Evolutionary conservation across 2,113 vertebrate genomes (phyloP), one percentile per base, ranked within the genome.

Genomic region (Pelusios castaneus): DNA sequence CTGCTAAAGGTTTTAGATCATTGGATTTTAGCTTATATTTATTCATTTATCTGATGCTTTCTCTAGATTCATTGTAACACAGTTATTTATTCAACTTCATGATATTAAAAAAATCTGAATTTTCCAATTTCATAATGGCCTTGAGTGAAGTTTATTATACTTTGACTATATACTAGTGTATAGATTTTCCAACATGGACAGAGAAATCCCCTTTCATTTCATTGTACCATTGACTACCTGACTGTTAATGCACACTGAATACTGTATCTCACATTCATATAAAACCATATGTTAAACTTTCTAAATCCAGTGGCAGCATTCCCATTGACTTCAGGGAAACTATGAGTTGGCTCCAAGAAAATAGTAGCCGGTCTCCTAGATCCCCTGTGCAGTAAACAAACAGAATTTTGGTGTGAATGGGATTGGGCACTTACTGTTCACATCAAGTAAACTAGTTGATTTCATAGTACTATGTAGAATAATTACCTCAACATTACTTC

Each of bases 11-110:
- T 86, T n/a, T 95, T 97, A 97, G 97, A 97, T 97, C 95, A 96
- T 85, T 94, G 97, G 96, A 94, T 98, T 97, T 98, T 96, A 89
- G 91, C 87, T 94, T 96, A 94, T 94, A 84, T 97, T 97, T 98
- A 96, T 96, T 97, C 88, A 97, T 97, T 97, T 97, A 93, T 95
- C 97, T 96, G 89, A 67, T 97, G 93, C 95, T 95, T 97, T 94
- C 93, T 21, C 38, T 94, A 93, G 82, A 96, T 91, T 3, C 1
- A 54, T 93, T 82, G 94, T 95, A 97, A 96, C 95, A 89, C 82
- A 84, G 56, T 92, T 95, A 91, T 89, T 77, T 92, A 95, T 92
- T 96, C 80, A 85, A 13, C 91, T 95, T 55, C 92, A 87, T 89
- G 54, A 29, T 92, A 76, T 88, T 93, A 94, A 73, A 91, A 75